Evolutionary conservation across 2,797 vertebrate species (phyloP), one percentile per base, ranked within the genome.

Genomic region (Helarctos malayanus): DNA sequence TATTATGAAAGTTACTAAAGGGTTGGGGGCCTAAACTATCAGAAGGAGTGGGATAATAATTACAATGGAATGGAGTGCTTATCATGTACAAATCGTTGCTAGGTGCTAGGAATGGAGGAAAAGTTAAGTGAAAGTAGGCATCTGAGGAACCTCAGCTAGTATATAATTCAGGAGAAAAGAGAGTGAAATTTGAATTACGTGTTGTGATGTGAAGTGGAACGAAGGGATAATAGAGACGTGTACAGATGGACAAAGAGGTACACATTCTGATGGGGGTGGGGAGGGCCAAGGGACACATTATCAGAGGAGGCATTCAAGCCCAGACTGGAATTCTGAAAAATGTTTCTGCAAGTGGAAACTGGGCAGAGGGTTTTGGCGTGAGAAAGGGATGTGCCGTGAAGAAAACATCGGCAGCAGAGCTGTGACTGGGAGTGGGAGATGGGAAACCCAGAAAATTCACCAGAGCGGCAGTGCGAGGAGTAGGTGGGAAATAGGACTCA

Each of bases 301-400:
- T 23, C 61, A 54, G 61, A 92, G 23, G 13, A 91, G 4, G 13
- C 21, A 71, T 83, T 96, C 29, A 71, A 79, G 19, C 9, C 32
- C 52, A 23, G 23, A 52, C 76, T 57, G 15, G 21, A 52, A 86
- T 91, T 80, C 41, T 4, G 18, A 88, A 35, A 73, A 82, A 61
- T 61, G 25, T 84, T 80, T 85, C 88, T 91, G 71, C n/a, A 89
- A 15, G 11, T 93, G 75, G 63, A 92, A 96, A 41, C 38, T 68
- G 47, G n/a, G 3, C 32, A 21, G 27, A 38, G 2, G 7, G 18
- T 47, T 32, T 25, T 69, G n/a, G 41, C 3, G 1, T 25, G 16
- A 54, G 65, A 69, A 84, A 79, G 27, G 6, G 15, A 32, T 15
- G 1, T 57, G 12, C 7, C 38, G 32, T 54, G 49, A 78, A 85